These are phyloP conservation scores for Pterophyllum scalare DNA, from an alignment of 2,113 vertebrate species.

Conservation along the genomic window DNA sequence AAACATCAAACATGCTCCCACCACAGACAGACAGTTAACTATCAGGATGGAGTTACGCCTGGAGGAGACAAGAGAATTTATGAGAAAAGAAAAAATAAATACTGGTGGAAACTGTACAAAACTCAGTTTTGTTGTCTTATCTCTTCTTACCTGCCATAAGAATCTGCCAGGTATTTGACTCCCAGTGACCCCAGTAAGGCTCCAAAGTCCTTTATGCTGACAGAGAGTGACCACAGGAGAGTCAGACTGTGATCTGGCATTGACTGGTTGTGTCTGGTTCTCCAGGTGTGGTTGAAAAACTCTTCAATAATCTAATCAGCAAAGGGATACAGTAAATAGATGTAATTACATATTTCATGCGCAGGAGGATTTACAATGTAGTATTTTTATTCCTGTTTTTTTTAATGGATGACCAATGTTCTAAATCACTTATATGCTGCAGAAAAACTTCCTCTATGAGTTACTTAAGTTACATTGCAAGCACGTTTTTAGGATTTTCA, in stretches of 20 bases:
- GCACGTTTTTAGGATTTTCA: not conserved
- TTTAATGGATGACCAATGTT: not conserved
- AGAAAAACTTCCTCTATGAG: not conserved
- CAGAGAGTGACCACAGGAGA: constrained; percentile 83
- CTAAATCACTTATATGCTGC: not conserved
- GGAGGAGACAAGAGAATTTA: not conserved
- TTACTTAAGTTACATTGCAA: not conserved
- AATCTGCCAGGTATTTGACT: constrained; percentile 80
- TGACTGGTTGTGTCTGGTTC: constrained; percentile 75
- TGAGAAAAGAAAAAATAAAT: not conserved
- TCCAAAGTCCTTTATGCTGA: constrained; percentile 85
- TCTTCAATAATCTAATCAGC: constrained; percentile 78
- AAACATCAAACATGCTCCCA: constrained; percentile 77
- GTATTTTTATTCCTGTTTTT: not conserved
- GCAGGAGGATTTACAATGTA: not conserved
- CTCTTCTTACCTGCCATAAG: constrained; percentile 75
- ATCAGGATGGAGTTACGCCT: constrained; percentile 84
- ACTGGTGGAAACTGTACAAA: rapidly evolving
- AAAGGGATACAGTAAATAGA: not conserved
- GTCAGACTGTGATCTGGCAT: constrained; percentile 80
- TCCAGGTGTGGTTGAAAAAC: constrained; percentile 85
- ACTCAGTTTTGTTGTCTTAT: not conserved
- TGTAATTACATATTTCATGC: not conserved
- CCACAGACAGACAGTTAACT: constrained; percentile 79
- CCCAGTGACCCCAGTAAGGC: constrained; percentile 80